Conservation (phyloP, 2,888 invertebrate genomes). For the Lasioglossum marginatum region DNA sequence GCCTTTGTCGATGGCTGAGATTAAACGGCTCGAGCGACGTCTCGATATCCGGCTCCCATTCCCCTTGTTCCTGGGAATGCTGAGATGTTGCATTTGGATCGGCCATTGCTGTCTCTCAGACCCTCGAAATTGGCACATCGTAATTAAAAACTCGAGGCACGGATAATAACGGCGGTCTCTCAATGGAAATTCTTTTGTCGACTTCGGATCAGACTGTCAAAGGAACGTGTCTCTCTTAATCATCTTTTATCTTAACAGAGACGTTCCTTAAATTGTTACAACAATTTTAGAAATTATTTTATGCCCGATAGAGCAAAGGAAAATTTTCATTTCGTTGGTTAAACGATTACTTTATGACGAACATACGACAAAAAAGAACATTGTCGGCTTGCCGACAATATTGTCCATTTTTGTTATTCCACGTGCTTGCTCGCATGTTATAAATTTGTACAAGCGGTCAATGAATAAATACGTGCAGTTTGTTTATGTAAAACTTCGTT, state of each 20-base stretch:
- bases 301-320: too few relatives aligned
- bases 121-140: not conserved
- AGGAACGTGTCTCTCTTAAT: not conserved
- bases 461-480: too few relatives aligned
- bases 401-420: not conserved
- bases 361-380: not conserved
- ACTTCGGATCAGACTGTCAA: not conserved
- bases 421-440: not conserved
- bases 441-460: not conserved
- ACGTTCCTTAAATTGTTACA: too few relatives aligned
- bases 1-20: slow-evolving; percentile 3
- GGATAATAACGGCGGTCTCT: not conserved
- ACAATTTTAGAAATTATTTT: not conserved
- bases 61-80: not conserved
- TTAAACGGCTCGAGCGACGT: not conserved
- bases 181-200: not conserved
- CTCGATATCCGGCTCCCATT: slow-evolving; percentile 6
- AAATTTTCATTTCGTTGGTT: not conserved
- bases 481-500: not conserved
- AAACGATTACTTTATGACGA: not conserved
- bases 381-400: not conserved
- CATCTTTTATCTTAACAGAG: not conserved
- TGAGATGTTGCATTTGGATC: not conserved
- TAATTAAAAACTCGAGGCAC: not conserved
- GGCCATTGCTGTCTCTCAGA: not conserved